Percentiles rank a stretch among this genome's conserved stretches.
phyloP scores from a whole-genome alignment of 2,888 invertebrate genomes.

The Octonoba sinensis region DNA sequence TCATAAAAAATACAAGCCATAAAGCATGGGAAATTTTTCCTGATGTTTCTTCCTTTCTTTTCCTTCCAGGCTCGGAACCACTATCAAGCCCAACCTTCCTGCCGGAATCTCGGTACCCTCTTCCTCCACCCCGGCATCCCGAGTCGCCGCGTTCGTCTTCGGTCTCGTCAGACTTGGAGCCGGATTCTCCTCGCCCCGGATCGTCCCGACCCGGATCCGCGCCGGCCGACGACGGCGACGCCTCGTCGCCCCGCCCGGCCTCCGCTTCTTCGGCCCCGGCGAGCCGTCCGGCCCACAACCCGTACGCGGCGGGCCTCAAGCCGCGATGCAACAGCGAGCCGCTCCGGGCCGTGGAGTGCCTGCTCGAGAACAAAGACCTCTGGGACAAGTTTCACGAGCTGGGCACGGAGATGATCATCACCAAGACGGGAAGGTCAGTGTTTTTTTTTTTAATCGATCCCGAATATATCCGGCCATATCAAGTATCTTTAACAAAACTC shows the following conservation, averaged over 20 bases:
- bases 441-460: not conserved
- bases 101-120: slow-evolving; percentile 31
- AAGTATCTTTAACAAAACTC: no score
- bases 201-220: slow-evolving; percentile 23
- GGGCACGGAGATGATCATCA: slow-evolving; percentile 98
- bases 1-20: no score
- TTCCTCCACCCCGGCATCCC: slow-evolving; percentile 26
- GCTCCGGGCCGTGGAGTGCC: slow-evolving; percentile 71
- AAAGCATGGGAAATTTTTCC: no score
- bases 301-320: slow-evolving; percentile 61
- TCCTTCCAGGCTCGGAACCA: slow-evolving; percentile 19
- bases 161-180: slow-evolving; percentile 49
- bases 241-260: not conserved
- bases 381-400: slow-evolving; percentile 73
- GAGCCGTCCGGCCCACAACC: slow-evolving; percentile 53
- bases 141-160: slow-evolving; percentile 43
- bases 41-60: no score
- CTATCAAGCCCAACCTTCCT: slow-evolving; percentile 19
- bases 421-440: slow-evolving; percentile 85
- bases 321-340: slow-evolving; percentile 67
- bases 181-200: slow-evolving; percentile 19
- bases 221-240: slow-evolving; percentile 1
- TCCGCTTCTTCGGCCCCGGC: not conserved
- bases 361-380: slow-evolving; percentile 73
- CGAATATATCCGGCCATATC: no score